Evolutionary conservation across 2,888 invertebrate species (phyloP).

Genomic region (Leistus spinibarbis): DNA sequence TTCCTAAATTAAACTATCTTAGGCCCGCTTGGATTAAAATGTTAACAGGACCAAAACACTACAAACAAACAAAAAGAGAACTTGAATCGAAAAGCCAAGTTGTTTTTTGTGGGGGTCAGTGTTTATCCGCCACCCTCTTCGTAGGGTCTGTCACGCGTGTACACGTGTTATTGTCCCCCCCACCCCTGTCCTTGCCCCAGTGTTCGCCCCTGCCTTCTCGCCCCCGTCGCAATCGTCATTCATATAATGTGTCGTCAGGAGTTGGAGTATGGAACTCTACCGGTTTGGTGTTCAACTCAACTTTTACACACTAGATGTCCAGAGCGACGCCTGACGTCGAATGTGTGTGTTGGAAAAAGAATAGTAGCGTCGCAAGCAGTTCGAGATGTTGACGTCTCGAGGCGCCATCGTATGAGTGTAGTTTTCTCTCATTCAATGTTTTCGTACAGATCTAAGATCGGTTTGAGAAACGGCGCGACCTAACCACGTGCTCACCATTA

Average conservation of each 20-base stretch:
- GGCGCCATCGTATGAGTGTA: constrained; percentile 52
- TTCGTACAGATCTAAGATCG: constrained; percentile 5
- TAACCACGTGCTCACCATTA: neutral
- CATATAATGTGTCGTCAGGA: neutral
- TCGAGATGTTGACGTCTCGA: constrained; percentile 50
- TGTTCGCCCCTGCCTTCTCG: neutral
- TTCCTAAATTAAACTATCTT: too few relatives aligned
- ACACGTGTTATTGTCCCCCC: neutral
- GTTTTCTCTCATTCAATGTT: constrained; percentile 2
- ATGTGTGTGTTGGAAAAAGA: constrained; percentile 44
- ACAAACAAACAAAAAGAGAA: too few relatives aligned
- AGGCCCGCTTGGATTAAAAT: too few relatives aligned
- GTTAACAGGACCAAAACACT: too few relatives aligned
- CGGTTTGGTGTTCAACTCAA: constrained; percentile 46
- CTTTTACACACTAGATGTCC: constrained; percentile 58
- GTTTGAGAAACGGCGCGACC: constrained; percentile 38
- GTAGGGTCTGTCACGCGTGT: neutral
- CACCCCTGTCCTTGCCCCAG: neutral
- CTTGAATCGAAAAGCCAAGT: too few relatives aligned
- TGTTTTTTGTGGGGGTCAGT: neutral
- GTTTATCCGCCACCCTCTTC: neutral
- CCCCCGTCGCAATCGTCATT: neutral
- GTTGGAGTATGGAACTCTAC: neutral
- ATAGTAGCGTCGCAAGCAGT: constrained; percentile 49
- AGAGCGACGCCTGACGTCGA: constrained; percentile 33